phyloP scores from a whole-genome alignment of 1,140 invertebrate genomes.

The Drosophila ironensis region DNA sequence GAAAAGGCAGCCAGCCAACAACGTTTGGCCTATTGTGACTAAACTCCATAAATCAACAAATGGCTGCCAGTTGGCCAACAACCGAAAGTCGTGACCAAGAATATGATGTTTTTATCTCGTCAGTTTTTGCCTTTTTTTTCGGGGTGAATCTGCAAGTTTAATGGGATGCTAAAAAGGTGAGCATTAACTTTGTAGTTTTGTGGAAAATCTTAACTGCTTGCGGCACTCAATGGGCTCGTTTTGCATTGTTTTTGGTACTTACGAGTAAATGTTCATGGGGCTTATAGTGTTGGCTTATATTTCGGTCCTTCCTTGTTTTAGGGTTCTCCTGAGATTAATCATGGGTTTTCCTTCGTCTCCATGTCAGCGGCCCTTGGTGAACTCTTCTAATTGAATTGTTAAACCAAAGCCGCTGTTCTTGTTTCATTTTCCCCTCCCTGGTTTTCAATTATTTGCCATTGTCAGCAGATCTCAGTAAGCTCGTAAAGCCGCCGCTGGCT shows the following conservation, averaged over 20 bases:
- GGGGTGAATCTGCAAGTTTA: conserved; percentile 36
- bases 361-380: conserved; percentile 6
- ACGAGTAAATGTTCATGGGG: background rate
- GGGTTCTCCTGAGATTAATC: too few species aligned
- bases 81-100: conserved; percentile 47
- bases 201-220: conserved; percentile 1
- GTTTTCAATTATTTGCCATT: conserved; percentile 46
- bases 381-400: conserved; percentile 68
- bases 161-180: conserved; percentile 24
- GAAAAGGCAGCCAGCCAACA: background rate
- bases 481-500: conserved; percentile 13
- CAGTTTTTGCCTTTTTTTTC: background rate
- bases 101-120: conserved; percentile 27
- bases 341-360: conserved; percentile 6
- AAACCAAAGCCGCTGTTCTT: conserved; percentile 29
- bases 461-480: conserved; percentile 53
- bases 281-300: background rate
- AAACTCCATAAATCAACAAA: conserved; percentile 50
- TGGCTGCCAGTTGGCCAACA: background rate
- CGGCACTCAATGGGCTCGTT: conserved; percentile 5
- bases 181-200: conserved; percentile 19
- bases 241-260: background rate
- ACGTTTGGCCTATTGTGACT: conserved; percentile 30
- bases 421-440: conserved; percentile 1
- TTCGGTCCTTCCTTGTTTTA: background rate